These are phyloP conservation scores for Hyposoter didymator DNA, from an alignment of 2,888 invertebrate genomes.

Conservation along the genomic window DNA sequence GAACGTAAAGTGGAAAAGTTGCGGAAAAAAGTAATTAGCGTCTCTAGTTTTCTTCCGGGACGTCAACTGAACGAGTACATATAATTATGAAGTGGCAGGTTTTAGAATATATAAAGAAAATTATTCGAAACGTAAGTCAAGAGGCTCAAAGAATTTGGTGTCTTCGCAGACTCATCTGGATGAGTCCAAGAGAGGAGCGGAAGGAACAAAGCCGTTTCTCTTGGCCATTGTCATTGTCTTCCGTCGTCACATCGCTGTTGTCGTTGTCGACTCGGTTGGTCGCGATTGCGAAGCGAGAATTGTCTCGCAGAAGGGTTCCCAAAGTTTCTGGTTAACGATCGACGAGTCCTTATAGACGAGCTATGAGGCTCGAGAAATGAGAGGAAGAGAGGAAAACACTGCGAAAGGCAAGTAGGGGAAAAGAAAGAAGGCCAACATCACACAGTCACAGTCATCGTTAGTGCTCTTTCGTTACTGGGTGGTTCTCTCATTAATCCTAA, in stretches of 20 bases:
- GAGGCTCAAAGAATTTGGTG: constrained; percentile 24
- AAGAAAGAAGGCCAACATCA: constrained; percentile 23
- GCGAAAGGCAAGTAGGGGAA: background rate
- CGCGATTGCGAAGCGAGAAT: constrained; percentile 35
- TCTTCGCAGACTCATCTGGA: constrained; percentile 15
- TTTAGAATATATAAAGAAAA: constrained; percentile 1
- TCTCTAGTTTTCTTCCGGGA: background rate
- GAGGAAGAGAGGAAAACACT: background rate
- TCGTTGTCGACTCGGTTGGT: constrained; percentile 35
- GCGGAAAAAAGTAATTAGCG: constrained; percentile 41
- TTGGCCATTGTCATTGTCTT: constrained; percentile 69
- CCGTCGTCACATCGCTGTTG: constrained; percentile 31
- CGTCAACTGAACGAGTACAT: constrained; percentile 10
- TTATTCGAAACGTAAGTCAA: constrained; percentile 2
- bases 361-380: constrained; percentile 17
- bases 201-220: constrained; percentile 59
- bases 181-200: constrained; percentile 15
- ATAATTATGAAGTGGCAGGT: background rate
- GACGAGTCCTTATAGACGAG: constrained; percentile 70
- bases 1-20: constrained; percentile 22
- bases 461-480: constrained; percentile 31
- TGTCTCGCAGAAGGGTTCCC: constrained; percentile 57
- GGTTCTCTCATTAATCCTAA: constrained; percentile 65
- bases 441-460: constrained; percentile 33
- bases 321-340: constrained; percentile 76